These are phyloP conservation scores for Strigamia crassipes DNA, from an alignment of 2,888 invertebrate genomes.

Conservation along the genomic window DNA sequence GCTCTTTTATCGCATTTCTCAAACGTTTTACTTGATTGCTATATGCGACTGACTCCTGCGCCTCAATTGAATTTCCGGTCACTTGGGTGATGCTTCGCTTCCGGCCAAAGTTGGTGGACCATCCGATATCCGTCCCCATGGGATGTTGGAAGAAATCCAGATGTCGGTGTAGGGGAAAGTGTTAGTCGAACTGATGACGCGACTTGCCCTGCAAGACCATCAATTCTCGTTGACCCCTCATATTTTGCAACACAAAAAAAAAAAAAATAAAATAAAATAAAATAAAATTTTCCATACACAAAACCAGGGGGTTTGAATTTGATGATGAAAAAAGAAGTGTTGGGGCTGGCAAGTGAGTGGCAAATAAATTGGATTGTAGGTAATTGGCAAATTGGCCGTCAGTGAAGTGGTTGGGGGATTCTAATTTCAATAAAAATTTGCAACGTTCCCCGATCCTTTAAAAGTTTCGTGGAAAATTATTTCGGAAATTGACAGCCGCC, in stretches of 20 bases:
- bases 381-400: conserved; percentile 27
- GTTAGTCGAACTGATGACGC: conserved; percentile 3
- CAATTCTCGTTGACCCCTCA: background rate
- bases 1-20: conserved; percentile 35
- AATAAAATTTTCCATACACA: background rate
- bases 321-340: background rate
- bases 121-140: conserved; percentile 35
- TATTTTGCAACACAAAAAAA: background rate
- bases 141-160: conserved; percentile 42
- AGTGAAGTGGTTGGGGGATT: background rate
- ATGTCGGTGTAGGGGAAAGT: background rate
- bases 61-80: conserved; percentile 38
- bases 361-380: conserved; percentile 28
- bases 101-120: conserved; percentile 31
- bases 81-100: conserved; percentile 23
- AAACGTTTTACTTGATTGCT: conserved; percentile 19
- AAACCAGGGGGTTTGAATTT: background rate
- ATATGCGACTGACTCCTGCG: background rate
- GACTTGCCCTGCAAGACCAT: background rate
- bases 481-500: conserved; percentile 28
- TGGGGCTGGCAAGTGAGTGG: conserved; percentile 10
- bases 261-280: too few species aligned
- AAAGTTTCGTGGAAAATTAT: background rate
- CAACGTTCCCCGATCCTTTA: background rate
- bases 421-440: conserved; percentile 31